Evolutionary conservation across 2,113 vertebrate genomes (phyloP).

Genomic region (Origma solitaria): DNA sequence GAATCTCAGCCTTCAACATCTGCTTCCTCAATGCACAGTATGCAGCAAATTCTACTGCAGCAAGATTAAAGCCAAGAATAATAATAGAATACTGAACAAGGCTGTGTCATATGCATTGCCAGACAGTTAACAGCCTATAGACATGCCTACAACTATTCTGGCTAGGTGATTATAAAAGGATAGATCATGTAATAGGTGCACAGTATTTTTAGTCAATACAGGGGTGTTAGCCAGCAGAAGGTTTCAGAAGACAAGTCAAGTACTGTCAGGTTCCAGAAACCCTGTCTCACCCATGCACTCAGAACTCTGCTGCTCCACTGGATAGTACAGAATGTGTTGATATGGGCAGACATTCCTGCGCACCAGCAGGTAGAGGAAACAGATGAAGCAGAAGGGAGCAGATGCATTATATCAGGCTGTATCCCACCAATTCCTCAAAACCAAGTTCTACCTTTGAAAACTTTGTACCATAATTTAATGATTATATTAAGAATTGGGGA

Average conservation of each 20-base stretch:
- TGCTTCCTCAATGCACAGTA: background rate
- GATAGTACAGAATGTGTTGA: background rate
- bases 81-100: background rate
- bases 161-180: background rate
- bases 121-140: background rate
- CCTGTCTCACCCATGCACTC: background rate
- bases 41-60: background rate
- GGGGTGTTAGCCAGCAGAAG: background rate
- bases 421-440: background rate
- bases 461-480: background rate
- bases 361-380: background rate
- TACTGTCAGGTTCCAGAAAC: background rate
- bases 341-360: background rate
- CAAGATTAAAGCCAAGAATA: background rate
- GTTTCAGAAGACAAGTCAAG: background rate
- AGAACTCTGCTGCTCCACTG: background rate
- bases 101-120: background rate
- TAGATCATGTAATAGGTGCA: background rate
- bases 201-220: background rate
- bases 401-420: background rate
- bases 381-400: background rate
- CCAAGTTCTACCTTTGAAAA: background rate
- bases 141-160: background rate
- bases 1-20: background rate
- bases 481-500: background rate